Conservation (phyloP, 1,140 invertebrate species). For the Uloborus diversus region DNA sequence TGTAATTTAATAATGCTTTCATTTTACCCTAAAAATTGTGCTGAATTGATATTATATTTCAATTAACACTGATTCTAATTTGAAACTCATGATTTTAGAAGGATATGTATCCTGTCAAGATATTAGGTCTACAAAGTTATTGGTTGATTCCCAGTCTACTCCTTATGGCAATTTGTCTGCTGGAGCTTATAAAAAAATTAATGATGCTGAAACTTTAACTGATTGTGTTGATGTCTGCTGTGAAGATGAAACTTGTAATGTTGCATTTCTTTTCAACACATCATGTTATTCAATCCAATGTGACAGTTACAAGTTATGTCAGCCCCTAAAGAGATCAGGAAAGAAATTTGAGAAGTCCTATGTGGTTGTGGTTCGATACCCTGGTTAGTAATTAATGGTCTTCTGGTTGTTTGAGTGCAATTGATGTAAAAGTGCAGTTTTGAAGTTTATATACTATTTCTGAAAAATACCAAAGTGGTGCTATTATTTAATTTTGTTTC, state of each 20-base stretch:
- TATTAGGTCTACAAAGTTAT: not conserved
- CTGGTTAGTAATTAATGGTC: constrained; percentile 45
- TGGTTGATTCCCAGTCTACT: constrained; percentile 25
- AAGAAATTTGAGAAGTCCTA: constrained; percentile 70
- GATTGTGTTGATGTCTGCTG: constrained; percentile 80
- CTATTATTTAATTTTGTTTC: too few relatives aligned
- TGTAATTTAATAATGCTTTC: too few relatives aligned
- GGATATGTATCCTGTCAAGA: not conserved
- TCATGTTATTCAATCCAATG: constrained; percentile 76
- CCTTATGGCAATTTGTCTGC: constrained; percentile 38
- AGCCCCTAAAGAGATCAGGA: constrained; percentile 69
- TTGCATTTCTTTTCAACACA: constrained; percentile 78
- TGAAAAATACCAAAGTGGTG: too few relatives aligned
- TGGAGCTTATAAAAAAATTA: constrained; percentile 66
- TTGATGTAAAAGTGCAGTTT: too few relatives aligned
- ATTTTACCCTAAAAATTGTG: too few relatives aligned
- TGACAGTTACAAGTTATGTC: constrained; percentile 76
- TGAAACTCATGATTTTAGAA: too few relatives aligned
- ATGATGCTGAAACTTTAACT: constrained; percentile 69
- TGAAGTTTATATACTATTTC: too few relatives aligned
- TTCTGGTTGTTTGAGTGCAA: too few relatives aligned
- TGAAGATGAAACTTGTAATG: constrained; percentile 74
- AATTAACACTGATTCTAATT: too few relatives aligned
- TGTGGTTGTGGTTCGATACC: constrained; percentile 76
- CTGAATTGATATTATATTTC: too few relatives aligned